Conservation (phyloP, 2,888 invertebrate genomes). For the Venusia cambrica region DNA sequence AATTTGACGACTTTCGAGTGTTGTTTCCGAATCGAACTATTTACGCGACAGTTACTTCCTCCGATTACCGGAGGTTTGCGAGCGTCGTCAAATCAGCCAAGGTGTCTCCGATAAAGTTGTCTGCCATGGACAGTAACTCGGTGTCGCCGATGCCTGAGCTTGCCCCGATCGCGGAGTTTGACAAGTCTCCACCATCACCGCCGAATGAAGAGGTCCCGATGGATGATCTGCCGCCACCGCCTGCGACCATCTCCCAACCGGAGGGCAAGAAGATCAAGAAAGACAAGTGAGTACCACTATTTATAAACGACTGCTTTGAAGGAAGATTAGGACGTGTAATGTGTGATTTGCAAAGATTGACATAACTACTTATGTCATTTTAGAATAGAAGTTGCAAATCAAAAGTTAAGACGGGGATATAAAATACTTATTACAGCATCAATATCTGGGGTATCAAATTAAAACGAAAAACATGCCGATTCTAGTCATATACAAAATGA, state of each 20-base stretch:
- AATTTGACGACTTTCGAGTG: no score
- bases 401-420: no score
- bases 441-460: no score
- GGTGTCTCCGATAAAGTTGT: slow-evolving; percentile 81
- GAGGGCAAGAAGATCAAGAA: slow-evolving; percentile 78
- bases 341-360: no score
- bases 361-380: no score
- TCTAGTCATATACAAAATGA: no score
- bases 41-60: no score
- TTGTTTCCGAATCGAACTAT: slow-evolving; percentile 26
- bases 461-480: no score
- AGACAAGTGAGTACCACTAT: slow-evolving; percentile 50
- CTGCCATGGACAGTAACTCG: slow-evolving; percentile 85
- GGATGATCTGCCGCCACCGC: slow-evolving; percentile 84
- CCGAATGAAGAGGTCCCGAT: slow-evolving; percentile 82
- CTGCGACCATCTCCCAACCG: slow-evolving; percentile 79
- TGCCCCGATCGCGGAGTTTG: slow-evolving; percentile 86
- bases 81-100: slow-evolving; percentile 58
- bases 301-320: no score
- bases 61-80: slow-evolving; percentile 59
- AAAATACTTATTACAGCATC: no score
- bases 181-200: slow-evolving; percentile 85
- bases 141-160: slow-evolving; percentile 85
- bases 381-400: no score
- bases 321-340: no score